Percentiles rank a stretch among this genome's conserved stretches.
phyloP scores from a whole-genome alignment of 2,113 vertebrate species.

The Galeopterus variegatus region DNA sequence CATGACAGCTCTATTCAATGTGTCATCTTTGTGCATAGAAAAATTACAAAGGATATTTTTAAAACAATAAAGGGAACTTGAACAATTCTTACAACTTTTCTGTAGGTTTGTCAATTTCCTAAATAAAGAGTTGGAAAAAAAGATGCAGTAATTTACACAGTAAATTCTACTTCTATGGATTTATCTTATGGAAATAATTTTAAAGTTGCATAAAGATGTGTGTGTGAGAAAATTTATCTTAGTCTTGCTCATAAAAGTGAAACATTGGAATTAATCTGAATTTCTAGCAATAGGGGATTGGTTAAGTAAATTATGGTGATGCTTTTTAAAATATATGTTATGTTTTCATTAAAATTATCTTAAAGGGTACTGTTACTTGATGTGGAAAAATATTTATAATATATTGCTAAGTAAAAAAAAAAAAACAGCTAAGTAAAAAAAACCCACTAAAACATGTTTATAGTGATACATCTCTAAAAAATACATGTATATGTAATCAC shows the following conservation, averaged over 20 bases:
- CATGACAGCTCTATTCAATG: background rate
- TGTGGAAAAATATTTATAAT: background rate
- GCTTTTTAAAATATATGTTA: background rate
- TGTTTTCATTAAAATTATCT: conserved; percentile 2
- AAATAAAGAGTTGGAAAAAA: background rate
- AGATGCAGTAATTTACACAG: background rate
- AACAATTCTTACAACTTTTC: background rate
- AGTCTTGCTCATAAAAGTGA: background rate
- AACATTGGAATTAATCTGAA: background rate
- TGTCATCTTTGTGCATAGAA: background rate
- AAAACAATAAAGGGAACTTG: background rate
- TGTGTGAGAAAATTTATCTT: background rate
- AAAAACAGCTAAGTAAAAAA: too few relatives aligned
- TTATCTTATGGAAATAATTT: background rate
- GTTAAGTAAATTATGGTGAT: background rate
- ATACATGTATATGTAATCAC: background rate
- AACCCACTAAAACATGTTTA: background rate
- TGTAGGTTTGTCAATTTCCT: background rate
- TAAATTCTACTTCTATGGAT: background rate
- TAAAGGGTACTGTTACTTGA: background rate
- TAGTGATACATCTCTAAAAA: background rate
- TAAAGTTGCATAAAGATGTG: background rate
- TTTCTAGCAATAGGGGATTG: background rate
- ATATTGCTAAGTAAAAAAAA: background rate
- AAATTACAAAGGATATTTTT: background rate